Conservation (phyloP, 2,113 vertebrate species). For the Varanus komodoensis region DNA sequence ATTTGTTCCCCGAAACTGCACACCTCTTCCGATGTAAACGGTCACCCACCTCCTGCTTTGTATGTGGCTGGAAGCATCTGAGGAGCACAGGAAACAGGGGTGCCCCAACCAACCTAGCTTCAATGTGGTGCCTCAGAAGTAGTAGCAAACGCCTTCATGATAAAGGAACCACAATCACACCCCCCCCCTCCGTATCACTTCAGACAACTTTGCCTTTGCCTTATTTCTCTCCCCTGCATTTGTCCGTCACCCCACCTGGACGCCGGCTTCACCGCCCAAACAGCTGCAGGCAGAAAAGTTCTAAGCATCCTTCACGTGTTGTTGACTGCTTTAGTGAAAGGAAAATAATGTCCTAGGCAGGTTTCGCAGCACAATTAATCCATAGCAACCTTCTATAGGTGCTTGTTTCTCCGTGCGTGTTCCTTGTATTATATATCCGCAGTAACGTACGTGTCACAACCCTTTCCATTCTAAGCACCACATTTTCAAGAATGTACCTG, state of each 20-base stretch:
- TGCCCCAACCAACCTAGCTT: no score
- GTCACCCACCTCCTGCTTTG: background rate
- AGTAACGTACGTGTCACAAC: conserved; percentile 61
- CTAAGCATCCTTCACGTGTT: conserved; percentile 50
- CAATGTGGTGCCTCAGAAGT: background rate
- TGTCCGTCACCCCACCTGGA: background rate
- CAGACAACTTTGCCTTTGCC: background rate
- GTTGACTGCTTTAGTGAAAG: conserved; percentile 53
- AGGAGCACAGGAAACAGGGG: background rate
- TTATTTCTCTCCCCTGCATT: background rate
- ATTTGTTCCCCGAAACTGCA: no score
- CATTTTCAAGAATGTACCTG: conserved; percentile 70
- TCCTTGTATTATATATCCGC: conserved; percentile 29
- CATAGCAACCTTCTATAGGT: background rate
- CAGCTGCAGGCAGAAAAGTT: conserved; percentile 24
- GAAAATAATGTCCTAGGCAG: conserved; percentile 63
- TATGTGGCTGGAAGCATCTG: background rate
- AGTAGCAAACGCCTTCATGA: background rate
- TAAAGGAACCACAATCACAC: no score
- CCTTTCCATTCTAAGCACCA: conserved; percentile 57
- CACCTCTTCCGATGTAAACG: background rate
- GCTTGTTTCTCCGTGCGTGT: conserved; percentile 31
- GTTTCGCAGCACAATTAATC: conserved; percentile 68
- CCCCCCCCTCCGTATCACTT: background rate
- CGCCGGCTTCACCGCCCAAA: background rate